A percentile compares a stretch with the other conserved stretches of the same genome.
Evolutionary conservation across 2,888 invertebrate genomes (phyloP).

Genomic region (Gymnosoma rotundatum): DNA sequence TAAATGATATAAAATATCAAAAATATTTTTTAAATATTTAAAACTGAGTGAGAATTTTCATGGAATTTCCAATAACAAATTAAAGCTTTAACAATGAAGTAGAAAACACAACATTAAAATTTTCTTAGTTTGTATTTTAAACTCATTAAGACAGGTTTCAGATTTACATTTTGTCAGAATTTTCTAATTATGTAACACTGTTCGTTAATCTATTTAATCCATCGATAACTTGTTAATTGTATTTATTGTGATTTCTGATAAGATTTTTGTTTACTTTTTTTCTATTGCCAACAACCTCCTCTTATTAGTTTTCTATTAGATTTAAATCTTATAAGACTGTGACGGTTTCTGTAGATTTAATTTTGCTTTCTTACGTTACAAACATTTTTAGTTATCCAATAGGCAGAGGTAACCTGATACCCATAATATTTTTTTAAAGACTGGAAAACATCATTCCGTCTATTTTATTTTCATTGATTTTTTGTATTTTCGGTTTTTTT

Average conservation of each 20-base stretch:
- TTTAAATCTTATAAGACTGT: constrained; percentile 47
- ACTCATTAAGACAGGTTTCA: too few relatives aligned
- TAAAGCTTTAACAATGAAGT: too few relatives aligned
- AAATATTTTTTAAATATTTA: too few relatives aligned
- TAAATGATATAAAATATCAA: too few relatives aligned
- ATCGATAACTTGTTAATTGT: constrained; percentile 51
- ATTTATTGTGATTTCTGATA: constrained; percentile 29
- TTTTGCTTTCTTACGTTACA: neutral
- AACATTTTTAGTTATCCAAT: constrained; percentile 55
- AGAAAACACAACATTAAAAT: too few relatives aligned
- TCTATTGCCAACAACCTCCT: constrained; percentile 15
- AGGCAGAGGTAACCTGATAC: constrained; percentile 67
- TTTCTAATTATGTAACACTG: constrained; percentile 27
- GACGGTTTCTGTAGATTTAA: constrained; percentile 3
- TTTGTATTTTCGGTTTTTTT: constrained; percentile 3
- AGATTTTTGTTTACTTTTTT: neutral
- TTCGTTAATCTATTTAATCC: constrained; percentile 12
- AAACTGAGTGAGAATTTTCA: too few relatives aligned
- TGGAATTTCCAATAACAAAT: too few relatives aligned
- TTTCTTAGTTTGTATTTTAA: too few relatives aligned
- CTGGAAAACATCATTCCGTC: constrained; percentile 61
- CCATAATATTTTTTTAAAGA: constrained; percentile 63
- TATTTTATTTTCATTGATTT: constrained; percentile 37
- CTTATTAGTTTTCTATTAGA: constrained; percentile 46
- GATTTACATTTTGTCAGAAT: too few relatives aligned